Percentiles rank a stretch among this genome's conserved stretches.
These are phyloP conservation scores for Dermatemys mawii DNA, from an alignment of 2,113 vertebrate species.

Conservation along the genomic window DNA sequence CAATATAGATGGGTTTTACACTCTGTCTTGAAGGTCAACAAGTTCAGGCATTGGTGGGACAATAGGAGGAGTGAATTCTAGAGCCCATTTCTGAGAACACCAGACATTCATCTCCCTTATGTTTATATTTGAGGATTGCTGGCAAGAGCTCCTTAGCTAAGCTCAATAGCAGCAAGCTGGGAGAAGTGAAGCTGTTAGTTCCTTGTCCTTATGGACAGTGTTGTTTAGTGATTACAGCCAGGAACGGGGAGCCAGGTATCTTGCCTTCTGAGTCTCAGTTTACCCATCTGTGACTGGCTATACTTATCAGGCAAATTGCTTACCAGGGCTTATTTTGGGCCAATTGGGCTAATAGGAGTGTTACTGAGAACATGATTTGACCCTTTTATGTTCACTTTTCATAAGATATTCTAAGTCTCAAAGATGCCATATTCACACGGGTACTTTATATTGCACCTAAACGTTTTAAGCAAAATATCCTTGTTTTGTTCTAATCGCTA, in stretches of 20 bases:
- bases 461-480: fast-evolving
- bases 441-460: fast-evolving
- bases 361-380: background rate
- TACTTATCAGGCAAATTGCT: background rate
- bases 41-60: fast-evolving
- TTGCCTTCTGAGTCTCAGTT: background rate
- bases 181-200: background rate
- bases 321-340: background rate
- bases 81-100: background rate
- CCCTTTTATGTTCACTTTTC: background rate
- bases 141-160: background rate
- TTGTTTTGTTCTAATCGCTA: fast-evolving
- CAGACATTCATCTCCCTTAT: fast-evolving
- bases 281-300: background rate
- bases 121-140: background rate
- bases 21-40: too few species aligned
- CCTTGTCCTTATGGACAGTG: background rate
- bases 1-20: fast-evolving
- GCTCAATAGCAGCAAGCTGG: background rate
- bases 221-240: background rate
- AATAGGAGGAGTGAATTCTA: background rate
- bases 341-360: background rate
- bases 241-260: background rate
- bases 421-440: background rate
- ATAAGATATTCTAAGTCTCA: background rate